Conservation (phyloP, 2,888 invertebrate species). For the Dione juno region DNA sequence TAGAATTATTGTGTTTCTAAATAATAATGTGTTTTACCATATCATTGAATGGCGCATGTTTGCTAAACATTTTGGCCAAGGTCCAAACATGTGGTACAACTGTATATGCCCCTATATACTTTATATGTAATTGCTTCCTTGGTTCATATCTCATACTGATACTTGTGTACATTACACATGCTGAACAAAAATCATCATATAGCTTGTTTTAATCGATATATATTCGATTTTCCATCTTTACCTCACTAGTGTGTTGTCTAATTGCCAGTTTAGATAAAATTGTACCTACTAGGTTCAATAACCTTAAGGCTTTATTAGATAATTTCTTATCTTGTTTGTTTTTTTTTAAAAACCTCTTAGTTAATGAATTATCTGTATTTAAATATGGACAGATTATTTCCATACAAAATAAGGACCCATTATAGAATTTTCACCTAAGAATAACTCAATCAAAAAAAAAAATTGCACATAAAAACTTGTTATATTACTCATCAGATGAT, state of each 20-base stretch:
- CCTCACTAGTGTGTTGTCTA: neutral
- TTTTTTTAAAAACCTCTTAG: neutral
- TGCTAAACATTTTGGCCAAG: constrained; percentile 55
- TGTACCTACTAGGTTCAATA: neutral
- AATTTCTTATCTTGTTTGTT: neutral
- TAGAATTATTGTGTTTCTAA: neutral
- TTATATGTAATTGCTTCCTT: constrained; percentile 29
- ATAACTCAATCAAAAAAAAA: neutral
- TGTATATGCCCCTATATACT: constrained; percentile 32
- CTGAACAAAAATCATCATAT: constrained; percentile 5
- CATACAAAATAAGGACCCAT: neutral
- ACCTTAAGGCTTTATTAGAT: constrained; percentile 4
- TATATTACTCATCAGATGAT: constrained; percentile 16
- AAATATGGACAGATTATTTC: neutral
- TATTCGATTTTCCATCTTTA: neutral
- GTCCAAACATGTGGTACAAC: constrained; percentile 48
- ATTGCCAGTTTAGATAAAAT: constrained; percentile 1
- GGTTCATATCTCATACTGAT: constrained; percentile 29
- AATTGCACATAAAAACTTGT: neutral
- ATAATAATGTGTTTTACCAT: constrained; percentile 4
- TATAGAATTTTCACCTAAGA: neutral
- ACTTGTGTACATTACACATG: neutral
- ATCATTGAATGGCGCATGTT: constrained; percentile 43
- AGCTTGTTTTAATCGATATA: neutral
- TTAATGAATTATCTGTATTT: no score